phyloP scores from a whole-genome alignment of 1,140 invertebrate species.

The Megalopta genalis region DNA sequence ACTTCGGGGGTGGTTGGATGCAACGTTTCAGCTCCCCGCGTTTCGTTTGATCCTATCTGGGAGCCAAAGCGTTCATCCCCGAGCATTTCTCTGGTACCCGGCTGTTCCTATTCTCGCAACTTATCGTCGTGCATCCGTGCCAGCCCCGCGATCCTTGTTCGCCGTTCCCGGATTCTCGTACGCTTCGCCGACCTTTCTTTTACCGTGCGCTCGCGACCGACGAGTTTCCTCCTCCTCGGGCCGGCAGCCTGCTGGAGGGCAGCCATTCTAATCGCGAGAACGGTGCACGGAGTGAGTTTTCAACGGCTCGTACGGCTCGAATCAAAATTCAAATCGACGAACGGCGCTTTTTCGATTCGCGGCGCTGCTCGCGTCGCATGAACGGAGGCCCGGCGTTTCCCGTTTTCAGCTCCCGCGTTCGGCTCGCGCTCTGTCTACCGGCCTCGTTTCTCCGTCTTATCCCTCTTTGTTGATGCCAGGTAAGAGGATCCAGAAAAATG shows the following conservation, averaged over 20 bases:
- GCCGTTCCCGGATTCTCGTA: constrained; percentile 6
- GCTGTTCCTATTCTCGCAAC: constrained; percentile 47
- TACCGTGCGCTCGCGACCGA: not conserved
- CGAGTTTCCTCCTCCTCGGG: not conserved
- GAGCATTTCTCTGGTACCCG: constrained; percentile 25
- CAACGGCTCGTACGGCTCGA: not conserved
- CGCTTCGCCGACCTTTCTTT: not conserved
- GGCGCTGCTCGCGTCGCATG: not conserved
- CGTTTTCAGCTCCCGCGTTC: not conserved
- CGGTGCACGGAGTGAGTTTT: not conserved
- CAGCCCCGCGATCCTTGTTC: not conserved
- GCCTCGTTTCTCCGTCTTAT: not conserved
- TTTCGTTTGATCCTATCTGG: constrained; percentile 59
- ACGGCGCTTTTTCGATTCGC: constrained; percentile 8
- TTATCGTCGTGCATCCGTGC: constrained; percentile 21
- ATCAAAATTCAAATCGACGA: constrained; percentile 29
- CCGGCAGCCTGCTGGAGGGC: not conserved
- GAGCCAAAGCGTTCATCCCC: constrained; percentile 46
- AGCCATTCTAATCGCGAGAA: not conserved
- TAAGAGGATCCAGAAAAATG: not conserved
- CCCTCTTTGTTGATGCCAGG: not conserved
- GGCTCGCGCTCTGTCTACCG: not conserved
- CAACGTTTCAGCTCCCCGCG: constrained; percentile 43
- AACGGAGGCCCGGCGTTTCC: not conserved
- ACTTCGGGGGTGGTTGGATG: constrained; percentile 32